These are phyloP conservation scores for Altica lythri DNA, from an alignment of 2,888 invertebrate genomes.

Conservation along the genomic window DNA sequence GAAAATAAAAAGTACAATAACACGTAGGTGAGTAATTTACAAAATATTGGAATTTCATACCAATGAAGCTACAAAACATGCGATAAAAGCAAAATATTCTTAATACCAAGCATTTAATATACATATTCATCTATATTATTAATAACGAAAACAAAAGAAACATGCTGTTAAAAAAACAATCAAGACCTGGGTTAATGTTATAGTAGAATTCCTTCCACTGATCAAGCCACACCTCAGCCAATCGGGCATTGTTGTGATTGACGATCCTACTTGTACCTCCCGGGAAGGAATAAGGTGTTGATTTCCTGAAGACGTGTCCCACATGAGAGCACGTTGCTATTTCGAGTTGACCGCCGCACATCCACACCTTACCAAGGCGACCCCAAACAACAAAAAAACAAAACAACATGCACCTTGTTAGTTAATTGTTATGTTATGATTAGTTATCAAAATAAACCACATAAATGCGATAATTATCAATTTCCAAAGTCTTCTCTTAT, in stretches of 20 bases:
- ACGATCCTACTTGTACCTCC: slow-evolving; percentile 96
- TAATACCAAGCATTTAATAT: neutral
- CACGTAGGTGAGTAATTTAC: too few species aligned
- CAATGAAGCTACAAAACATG: too few species aligned
- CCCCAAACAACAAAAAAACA: slow-evolving; percentile 22
- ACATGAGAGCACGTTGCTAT: slow-evolving; percentile 94
- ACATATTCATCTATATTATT: neutral
- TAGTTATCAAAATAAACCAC: too few species aligned
- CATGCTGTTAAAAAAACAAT: slow-evolving; percentile 27
- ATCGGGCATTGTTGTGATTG: slow-evolving; percentile 98
- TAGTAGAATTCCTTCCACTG: slow-evolving; percentile 99
- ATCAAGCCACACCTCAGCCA: slow-evolving; percentile 99
- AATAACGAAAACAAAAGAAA: slow-evolving; percentile 1
- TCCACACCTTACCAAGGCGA: slow-evolving; percentile 97
- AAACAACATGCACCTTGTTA: slow-evolving; percentile 29
- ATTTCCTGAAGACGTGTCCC: slow-evolving; percentile 96
- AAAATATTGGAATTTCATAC: too few species aligned
- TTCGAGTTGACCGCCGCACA: slow-evolving; percentile 94
- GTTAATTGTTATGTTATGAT: slow-evolving; percentile 13
- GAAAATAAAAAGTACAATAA: neutral
- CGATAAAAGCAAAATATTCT: too few species aligned
- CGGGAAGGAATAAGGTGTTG: slow-evolving; percentile 98
- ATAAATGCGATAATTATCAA: too few species aligned
- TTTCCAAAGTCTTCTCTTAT: too few species aligned
- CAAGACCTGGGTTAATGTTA: slow-evolving; percentile 93